Evolutionary conservation across 92 coral and sea anemone species (phyloP).

Genomic region (Muricea muricata): DNA sequence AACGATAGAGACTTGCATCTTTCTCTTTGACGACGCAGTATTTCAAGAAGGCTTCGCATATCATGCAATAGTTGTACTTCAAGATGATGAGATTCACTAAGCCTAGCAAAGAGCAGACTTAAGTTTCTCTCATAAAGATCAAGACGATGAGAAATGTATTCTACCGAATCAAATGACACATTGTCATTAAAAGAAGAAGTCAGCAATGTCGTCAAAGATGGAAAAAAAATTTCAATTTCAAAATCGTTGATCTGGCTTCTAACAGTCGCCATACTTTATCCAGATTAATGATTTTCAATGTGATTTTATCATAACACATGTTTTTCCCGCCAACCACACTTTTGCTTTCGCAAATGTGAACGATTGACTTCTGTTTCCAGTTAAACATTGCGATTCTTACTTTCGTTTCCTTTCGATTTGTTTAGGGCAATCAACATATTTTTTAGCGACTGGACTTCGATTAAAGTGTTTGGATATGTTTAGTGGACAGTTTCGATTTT

Average conservation of each 20-base stretch:
- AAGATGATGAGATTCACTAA: too few species aligned
- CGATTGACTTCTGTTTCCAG: not conserved
- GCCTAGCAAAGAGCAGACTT: too few species aligned
- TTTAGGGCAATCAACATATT: too few species aligned
- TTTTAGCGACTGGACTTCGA: not conserved
- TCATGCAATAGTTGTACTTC: too few species aligned
- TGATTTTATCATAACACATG: too few species aligned
- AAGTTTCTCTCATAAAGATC: constrained; percentile 25
- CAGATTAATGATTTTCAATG: too few species aligned
- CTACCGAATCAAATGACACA: constrained; percentile 1
- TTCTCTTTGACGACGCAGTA: too few species aligned
- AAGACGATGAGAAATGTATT: constrained; percentile 9
- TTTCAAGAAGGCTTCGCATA: too few species aligned
- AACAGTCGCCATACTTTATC: constrained; percentile 6
- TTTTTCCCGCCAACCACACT: too few species aligned
- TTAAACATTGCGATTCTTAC: not conserved
- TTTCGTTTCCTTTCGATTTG: constrained; percentile 3
- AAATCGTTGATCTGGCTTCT: constrained; percentile 15
- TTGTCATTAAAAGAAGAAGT: not conserved
- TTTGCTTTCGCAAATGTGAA: too few species aligned
- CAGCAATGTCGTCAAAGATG: constrained; percentile 2
- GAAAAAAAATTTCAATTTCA: constrained; percentile 28
- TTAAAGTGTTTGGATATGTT: not conserved
- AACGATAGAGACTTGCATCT: too few species aligned
- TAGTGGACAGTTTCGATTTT: not conserved